These are phyloP conservation scores for Heteropelma amictum DNA, from an alignment of 2,888 invertebrate species.

Conservation along the genomic window DNA sequence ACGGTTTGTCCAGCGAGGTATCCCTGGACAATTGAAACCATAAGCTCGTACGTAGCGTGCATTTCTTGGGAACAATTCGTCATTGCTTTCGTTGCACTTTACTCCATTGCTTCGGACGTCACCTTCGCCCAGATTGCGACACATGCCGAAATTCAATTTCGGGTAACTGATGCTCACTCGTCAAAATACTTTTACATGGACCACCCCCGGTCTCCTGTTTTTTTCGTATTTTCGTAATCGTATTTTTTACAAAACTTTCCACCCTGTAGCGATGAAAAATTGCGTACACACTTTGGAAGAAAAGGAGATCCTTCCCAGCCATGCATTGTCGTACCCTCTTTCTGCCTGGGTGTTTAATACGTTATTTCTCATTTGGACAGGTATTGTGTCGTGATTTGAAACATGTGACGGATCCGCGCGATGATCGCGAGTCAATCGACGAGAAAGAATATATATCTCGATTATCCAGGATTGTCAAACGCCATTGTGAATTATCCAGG, in stretches of 20 bases:
- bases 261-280: neutral
- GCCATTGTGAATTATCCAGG: slow-evolving; percentile 5
- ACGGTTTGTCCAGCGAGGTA: slow-evolving; percentile 27
- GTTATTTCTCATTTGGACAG: too few relatives aligned
- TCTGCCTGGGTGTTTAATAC: too few relatives aligned
- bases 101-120: slow-evolving; percentile 18
- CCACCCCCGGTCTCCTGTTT: too few relatives aligned
- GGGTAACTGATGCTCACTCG: neutral
- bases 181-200: too few relatives aligned
- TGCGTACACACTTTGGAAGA: neutral
- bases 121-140: slow-evolving; percentile 31
- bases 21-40: slow-evolving; percentile 11
- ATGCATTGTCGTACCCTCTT: too few relatives aligned
- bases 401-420: neutral
- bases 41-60: slow-evolving; percentile 14
- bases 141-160: slow-evolving; percentile 27
- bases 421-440: neutral
- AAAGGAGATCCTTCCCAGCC: neutral
- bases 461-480: slow-evolving; percentile 9
- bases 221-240: too few relatives aligned
- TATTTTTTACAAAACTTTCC: neutral
- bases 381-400: slow-evolving; percentile 11
- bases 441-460: neutral
- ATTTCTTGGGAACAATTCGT: slow-evolving; percentile 19
- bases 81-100: neutral